These are phyloP conservation scores for Pelodytes ibericus DNA, from an alignment of 2,797 vertebrate genomes.

Conservation along the genomic window DNA sequence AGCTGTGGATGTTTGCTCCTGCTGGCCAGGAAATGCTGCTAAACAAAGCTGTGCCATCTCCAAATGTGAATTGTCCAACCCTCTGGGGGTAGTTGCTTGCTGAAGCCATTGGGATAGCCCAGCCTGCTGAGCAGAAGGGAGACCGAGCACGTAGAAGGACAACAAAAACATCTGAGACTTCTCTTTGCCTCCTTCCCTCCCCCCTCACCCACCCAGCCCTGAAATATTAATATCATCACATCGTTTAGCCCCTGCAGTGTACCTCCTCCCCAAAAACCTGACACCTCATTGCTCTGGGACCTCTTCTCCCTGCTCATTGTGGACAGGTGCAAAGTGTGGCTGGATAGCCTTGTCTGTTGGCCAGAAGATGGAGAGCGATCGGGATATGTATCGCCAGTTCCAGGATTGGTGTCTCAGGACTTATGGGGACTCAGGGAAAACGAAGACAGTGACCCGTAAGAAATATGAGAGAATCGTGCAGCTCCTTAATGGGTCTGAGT, in stretches of 20 bases:
- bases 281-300: constrained; percentile 69
- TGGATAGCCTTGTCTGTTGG: constrained; percentile 51
- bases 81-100: constrained; percentile 59
- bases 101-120: constrained; percentile 72
- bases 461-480: constrained; percentile 86
- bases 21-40: constrained; percentile 26
- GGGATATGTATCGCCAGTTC: constrained; percentile 84
- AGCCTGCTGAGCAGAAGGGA: constrained; percentile 65
- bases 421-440: constrained; percentile 85
- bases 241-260: constrained; percentile 9
- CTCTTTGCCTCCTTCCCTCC: constrained; percentile 56
- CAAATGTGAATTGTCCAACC: constrained; percentile 49
- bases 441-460: constrained; percentile 85
- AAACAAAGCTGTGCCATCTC: constrained; percentile 37
- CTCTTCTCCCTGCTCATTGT: constrained; percentile 59
- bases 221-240: constrained; percentile 8
- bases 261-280: constrained; percentile 34
- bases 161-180: constrained; percentile 63
- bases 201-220: constrained; percentile 44
- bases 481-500: constrained; percentile 80
- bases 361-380: constrained; percentile 78
- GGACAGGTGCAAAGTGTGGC: constrained; percentile 76
- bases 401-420: constrained; percentile 85
- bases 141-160: constrained; percentile 66
- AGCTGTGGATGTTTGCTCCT: not conserved